A percentile compares a stretch with the other conserved stretches of the same genome.
Evolutionary conservation across 1,140 invertebrate genomes (phyloP).

Genomic region (Drosophila cardini): DNA sequence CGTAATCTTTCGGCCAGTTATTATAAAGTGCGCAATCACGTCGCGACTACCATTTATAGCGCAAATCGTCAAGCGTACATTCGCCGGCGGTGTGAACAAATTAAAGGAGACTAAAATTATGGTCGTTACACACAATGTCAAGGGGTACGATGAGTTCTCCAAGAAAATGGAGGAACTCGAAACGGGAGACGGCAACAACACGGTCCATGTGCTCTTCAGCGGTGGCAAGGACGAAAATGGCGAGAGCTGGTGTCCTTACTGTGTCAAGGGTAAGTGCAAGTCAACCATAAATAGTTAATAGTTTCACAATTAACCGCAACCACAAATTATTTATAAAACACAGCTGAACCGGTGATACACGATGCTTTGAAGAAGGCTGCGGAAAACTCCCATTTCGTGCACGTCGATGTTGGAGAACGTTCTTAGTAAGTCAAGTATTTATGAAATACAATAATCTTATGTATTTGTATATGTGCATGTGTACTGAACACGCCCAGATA

Average conservation of each 20-base stretch:
- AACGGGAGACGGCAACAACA: conserved; percentile 66
- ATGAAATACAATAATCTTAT: background rate
- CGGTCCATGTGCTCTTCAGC: conserved; percentile 88
- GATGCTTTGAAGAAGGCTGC: conserved; percentile 86
- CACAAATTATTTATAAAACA: conserved; percentile 46
- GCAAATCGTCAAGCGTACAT: conserved; percentile 51
- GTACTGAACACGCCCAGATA: conserved; percentile 54
- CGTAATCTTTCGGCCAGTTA: conserved; percentile 46
- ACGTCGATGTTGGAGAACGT: conserved; percentile 90
- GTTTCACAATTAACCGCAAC: conserved; percentile 19
- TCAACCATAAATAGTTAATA: conserved; percentile 17
- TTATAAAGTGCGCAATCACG: conserved; percentile 61
- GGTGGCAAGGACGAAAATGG: conserved; percentile 88
- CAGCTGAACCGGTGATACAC: conserved; percentile 88
- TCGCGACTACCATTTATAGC: conserved; percentile 43
- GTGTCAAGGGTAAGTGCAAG: conserved; percentile 87
- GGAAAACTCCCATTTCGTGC: conserved; percentile 87
- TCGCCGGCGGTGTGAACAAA: conserved; percentile 41
- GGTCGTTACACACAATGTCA: conserved; percentile 86
- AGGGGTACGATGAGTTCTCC: conserved; percentile 87
- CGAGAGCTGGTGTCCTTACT: conserved; percentile 90
- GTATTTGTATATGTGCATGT: background rate
- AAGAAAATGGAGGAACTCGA: conserved; percentile 86
- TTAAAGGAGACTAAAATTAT: conserved; percentile 83
- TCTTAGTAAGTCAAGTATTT: conserved; percentile 71